Conservation (phyloP, 2,888 invertebrate genomes). For the Lithophane ornitopus region DNA sequence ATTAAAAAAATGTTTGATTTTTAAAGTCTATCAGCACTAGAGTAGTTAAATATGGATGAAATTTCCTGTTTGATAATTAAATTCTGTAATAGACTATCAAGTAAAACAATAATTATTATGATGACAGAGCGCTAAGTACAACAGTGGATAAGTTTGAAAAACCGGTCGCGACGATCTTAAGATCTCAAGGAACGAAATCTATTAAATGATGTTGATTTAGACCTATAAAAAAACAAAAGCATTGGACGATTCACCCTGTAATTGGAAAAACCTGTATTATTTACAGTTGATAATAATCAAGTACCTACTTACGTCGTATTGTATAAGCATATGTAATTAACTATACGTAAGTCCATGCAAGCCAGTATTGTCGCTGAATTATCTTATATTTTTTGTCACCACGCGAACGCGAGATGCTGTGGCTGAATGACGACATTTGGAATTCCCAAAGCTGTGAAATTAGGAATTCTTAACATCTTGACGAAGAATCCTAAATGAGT, state of each 20-base stretch:
- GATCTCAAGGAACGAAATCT: not conserved
- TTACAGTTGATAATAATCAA: conserved; percentile 35
- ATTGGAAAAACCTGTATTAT: conserved; percentile 45
- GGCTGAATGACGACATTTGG: conserved; percentile 66
- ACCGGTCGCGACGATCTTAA: not conserved
- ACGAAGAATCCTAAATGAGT: conserved; percentile 33
- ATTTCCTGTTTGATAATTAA: conserved; percentile 2
- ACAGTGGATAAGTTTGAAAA: not conserved
- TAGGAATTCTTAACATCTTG: conserved; percentile 52
- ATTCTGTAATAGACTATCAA: conserved; percentile 7
- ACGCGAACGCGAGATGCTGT: conserved; percentile 33
- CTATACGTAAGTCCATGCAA: conserved; percentile 32
- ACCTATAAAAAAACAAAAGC: not conserved
- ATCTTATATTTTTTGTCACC: conserved; percentile 59
- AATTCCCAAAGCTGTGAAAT: conserved; percentile 60
- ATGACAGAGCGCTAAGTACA: not conserved
- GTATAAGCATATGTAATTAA: conserved; percentile 41
- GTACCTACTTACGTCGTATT: conserved; percentile 18
- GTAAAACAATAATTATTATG: not conserved
- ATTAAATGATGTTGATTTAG: not conserved
- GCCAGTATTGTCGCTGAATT: conserved; percentile 41
- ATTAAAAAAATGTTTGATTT: conserved; percentile 22
- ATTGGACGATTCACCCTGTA: conserved; percentile 10
- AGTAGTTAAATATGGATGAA: conserved; percentile 8
- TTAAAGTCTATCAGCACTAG: conserved; percentile 5